phyloP scores from a whole-genome alignment of 2,888 invertebrate genomes.

The Lymantria dispar region DNA sequence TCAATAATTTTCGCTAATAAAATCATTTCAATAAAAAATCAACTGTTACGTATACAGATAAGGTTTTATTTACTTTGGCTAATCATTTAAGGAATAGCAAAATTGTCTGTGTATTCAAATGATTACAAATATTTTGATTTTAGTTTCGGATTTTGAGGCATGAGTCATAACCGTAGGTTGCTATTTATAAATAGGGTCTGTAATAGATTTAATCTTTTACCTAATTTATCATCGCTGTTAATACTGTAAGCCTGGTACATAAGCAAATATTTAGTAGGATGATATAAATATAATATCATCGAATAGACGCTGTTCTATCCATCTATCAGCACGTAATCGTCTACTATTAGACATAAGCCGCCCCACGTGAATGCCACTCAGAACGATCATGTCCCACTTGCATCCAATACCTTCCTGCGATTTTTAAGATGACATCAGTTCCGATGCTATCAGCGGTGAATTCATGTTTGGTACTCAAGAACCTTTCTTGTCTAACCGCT shows the following conservation, averaged over 20 bases:
- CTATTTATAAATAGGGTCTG: conserved; percentile 34
- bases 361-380: too few species aligned
- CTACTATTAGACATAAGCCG: too few species aligned
- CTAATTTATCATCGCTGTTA: conserved; percentile 56
- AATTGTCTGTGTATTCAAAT: conserved; percentile 7
- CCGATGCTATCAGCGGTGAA: too few species aligned
- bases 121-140: conserved; percentile 31
- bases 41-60: background rate
- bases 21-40: background rate
- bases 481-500: too few species aligned
- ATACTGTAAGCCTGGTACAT: conserved; percentile 39
- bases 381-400: too few species aligned
- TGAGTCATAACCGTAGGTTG: conserved; percentile 53
- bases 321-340: too few species aligned
- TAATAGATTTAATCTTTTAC: conserved; percentile 45
- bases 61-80: background rate
- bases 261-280: conserved; percentile 18
- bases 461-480: too few species aligned
- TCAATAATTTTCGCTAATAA: conserved; percentile 14
- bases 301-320: too few species aligned
- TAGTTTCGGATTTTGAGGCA: conserved; percentile 45
- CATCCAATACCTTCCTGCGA: too few species aligned
- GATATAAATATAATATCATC: conserved; percentile 1
- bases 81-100: conserved; percentile 13
- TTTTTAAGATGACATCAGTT: too few species aligned